Base-by-base conservation (phyloP, 1,140 invertebrate genomes). In the Drosophila insularis region DNA sequence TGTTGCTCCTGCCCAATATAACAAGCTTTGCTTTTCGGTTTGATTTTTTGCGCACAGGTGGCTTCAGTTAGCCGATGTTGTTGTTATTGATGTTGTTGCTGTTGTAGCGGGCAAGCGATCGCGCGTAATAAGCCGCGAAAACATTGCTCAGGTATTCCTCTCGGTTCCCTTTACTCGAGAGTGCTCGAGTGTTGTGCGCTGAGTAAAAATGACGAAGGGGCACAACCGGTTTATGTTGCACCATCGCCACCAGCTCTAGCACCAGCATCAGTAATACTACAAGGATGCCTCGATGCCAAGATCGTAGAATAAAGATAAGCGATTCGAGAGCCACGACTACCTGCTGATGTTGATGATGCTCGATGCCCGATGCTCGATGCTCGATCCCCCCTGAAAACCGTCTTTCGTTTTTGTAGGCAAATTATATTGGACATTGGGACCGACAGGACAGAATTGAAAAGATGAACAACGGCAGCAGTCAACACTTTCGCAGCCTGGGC, bases 61-160 rank as follows among this genome's bases (percentile, higher is more conserved):
- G 84, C 82, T 86, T 61, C 78, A 56, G 53, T 63, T 46, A 19
- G 43, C 6, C 14, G 14, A 8, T 17, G 14, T 50, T 50, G n/a
- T 21, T 21, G 17, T 21, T 21, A 17, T 50, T 50, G 14, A 21
- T 50, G 17, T 35, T 67, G 23, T 19, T 53, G 59, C 39, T 72
- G 73, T 56, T 76, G 64, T 66, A 68, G 70, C 66, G 74, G 43
- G 43, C 43, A 50, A 82, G 74, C 81, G 81, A 84, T 84, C 76
- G 81, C 81, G 81, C 81, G 81, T 87, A 87, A 87, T 87, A 87
- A 87, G 82, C 82, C 84, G 82, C 80, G 82, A 87, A 87, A 87
- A 87, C 82, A 87, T 84, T 89, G 82, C 75, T 87, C 76, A 89
- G 80, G 55, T 71, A 84, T 78, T 78, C 55, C 40, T 46, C 56